These are phyloP conservation scores for Pandion haliaetus DNA, from an alignment of 2,113 vertebrate genomes.

Conservation along the genomic window DNA sequence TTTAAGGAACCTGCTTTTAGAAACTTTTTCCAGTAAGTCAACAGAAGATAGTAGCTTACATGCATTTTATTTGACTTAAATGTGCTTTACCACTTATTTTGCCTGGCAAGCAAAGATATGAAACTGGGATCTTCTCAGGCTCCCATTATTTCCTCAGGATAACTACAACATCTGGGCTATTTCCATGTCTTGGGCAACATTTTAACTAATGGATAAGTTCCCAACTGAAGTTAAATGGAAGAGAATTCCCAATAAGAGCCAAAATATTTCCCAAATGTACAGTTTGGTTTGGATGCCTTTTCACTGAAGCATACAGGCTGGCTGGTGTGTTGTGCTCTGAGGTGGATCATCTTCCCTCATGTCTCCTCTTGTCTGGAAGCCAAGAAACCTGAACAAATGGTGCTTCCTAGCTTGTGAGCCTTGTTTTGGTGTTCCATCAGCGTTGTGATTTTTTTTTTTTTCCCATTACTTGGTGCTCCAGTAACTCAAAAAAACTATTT, in stretches of 20 bases:
- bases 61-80: not conserved
- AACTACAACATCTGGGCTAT: conserved; percentile 33
- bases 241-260: conserved; percentile 24
- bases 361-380: conserved; percentile 10
- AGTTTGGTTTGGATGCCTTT: conserved; percentile 35
- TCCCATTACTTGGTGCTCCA: not conserved
- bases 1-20: not conserved
- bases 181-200: conserved; percentile 52
- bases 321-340: not conserved
- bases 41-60: not conserved
- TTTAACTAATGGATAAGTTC: conserved; percentile 40
- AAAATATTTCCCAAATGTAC: conserved; percentile 19
- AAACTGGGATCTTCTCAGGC: not conserved
- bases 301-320: not conserved
- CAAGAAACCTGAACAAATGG: conserved; percentile 21
- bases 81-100: conserved; percentile 11
- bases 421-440: not conserved
- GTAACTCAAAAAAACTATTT: not conserved
- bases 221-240: conserved; percentile 48
- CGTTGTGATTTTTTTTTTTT: not conserved
- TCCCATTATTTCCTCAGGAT: conserved; percentile 10
- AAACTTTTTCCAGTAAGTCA: not conserved
- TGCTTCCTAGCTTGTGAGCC: not conserved
- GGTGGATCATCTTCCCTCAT: conserved; percentile 27
- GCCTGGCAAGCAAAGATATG: not conserved